A percentile compares a stretch with the other conserved stretches of the same genome.
phyloP scores from a whole-genome alignment of 2,888 invertebrate species.

The Peribatodes rhomboidaria region DNA sequence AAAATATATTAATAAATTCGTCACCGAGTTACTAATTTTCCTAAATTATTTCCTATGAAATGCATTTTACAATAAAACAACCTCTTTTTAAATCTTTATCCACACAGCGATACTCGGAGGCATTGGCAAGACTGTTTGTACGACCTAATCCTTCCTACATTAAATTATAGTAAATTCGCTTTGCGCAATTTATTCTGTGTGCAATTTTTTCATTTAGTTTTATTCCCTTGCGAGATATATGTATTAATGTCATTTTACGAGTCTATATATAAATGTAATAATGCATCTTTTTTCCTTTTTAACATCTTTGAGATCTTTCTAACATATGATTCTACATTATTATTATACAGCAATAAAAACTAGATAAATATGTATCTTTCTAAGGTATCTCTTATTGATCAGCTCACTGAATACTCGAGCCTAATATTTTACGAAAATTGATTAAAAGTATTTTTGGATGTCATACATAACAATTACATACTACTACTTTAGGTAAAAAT shows the following conservation, averaged over 20 bases:
- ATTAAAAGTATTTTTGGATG: too few relatives aligned
- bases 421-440: too few relatives aligned
- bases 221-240: neutral
- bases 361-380: too few relatives aligned
- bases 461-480: too few relatives aligned
- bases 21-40: conserved; percentile 46
- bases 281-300: neutral
- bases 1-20: conserved; percentile 74
- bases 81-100: neutral
- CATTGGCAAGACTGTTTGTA: neutral
- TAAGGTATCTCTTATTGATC: too few relatives aligned
- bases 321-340: neutral
- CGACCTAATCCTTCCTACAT: neutral
- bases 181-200: neutral
- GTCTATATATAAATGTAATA: neutral
- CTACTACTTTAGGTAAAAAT: too few relatives aligned
- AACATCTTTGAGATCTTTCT: conserved; percentile 9
- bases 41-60: conserved; percentile 40
- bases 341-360: neutral
- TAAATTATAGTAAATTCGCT: conserved; percentile 3
- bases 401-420: too few relatives aligned
- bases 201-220: neutral
- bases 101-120: neutral
- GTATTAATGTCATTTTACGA: neutral
- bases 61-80: conserved; percentile 23